Base-by-base conservation (phyloP, 2,797 vertebrate genomes). In the Numenius phaeopus region DNA sequence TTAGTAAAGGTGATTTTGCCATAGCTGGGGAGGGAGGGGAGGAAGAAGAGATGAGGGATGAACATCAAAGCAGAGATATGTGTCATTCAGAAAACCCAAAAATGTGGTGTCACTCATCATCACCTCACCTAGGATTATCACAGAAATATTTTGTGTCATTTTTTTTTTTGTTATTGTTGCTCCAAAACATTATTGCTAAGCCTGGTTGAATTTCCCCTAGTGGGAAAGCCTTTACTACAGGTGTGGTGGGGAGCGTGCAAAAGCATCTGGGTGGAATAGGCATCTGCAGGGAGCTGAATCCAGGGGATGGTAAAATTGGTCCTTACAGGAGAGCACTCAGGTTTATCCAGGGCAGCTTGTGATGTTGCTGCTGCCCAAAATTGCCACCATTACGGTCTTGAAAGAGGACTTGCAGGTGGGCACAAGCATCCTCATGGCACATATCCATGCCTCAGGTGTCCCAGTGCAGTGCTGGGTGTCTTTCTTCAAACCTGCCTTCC, bases 1-100 rank as follows among this genome's bases (percentile, higher is more conserved):
- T 97, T 97, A 96, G 94, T 90, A 89, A 95, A 96, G 83, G 85
- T 76, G 82, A 66, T 97, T 93, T 94, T 93, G 70, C 83, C 70
- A 57, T 81, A 91, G 54, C 19, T 66, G 49, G 47, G 59, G 26
- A 85, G n/a, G 42, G 29, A 73, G 23, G 7, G 19, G 8, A 67
- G 3, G 16, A 55, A 54, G 65, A n/a, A 83, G n/a, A 44, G 5
- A 30, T 11, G n/a, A 90, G 30, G 10, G 50, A 83, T 83, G 76
- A 71, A 50, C 69, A 70, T 86, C 87, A 88, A 73, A 78, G n/a
- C 21, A 83, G 61, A 81, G 22, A 47, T 14, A 24, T 0, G 0
- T 57, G 46, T 75, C 2, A 0, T 58, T 86, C 58, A 87, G 42
- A 52, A 94, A 62, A 81, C 11, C 42, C 17, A 11, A 26, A 89